phyloP scores from a whole-genome alignment of 2,888 invertebrate genomes.

The Epinotia bilunana region DNA sequence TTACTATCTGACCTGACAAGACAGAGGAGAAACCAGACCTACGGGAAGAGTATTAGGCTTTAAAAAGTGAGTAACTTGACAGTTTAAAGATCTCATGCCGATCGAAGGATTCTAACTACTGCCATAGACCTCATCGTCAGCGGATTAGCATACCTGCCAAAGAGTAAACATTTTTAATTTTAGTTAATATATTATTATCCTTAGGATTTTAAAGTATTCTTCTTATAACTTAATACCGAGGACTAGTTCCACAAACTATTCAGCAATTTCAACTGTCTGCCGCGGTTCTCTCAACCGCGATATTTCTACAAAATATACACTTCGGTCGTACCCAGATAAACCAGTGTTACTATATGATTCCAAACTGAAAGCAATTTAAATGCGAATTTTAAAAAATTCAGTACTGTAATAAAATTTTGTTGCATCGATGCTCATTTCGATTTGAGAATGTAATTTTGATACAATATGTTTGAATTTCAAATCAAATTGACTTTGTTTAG shows the following conservation, averaged over 20 bases:
- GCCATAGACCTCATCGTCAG: too few species aligned
- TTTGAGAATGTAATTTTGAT: neutral
- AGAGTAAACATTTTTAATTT: too few species aligned
- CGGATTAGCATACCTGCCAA: too few species aligned
- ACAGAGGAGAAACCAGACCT: too few species aligned
- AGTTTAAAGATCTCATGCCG: too few species aligned
- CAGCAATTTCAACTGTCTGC: constrained; percentile 69
- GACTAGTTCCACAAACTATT: constrained; percentile 60
- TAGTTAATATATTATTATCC: neutral
- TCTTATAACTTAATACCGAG: constrained; percentile 36
- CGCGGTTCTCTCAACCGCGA: constrained; percentile 57
- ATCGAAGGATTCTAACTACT: too few species aligned
- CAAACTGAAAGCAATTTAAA: constrained; percentile 2
- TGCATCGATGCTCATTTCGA: neutral
- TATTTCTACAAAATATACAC: constrained; percentile 64
- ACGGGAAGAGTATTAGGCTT: too few species aligned
- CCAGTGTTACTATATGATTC: constrained; percentile 45
- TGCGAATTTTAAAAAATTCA: neutral
- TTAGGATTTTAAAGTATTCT: neutral
- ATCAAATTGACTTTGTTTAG: neutral
- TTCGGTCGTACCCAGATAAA: constrained; percentile 56
- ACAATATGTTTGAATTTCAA: neutral
- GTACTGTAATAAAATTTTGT: neutral
- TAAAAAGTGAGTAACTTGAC: too few species aligned
- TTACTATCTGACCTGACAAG: too few species aligned